Conservation (phyloP, 1,140 invertebrate genomes). For the Kradibia gibbosae region DNA sequence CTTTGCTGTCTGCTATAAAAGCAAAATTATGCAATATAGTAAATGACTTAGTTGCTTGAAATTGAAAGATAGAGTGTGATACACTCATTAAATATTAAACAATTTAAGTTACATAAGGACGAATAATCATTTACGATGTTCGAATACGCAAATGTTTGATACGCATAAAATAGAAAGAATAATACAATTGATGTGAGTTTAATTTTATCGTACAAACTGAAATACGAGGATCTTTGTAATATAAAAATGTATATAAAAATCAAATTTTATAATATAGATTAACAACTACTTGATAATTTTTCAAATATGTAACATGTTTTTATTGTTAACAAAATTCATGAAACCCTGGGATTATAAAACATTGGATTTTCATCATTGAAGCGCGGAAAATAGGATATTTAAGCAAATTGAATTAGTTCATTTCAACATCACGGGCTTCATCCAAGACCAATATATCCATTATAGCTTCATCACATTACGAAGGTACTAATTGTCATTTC, state of each 20-base stretch:
- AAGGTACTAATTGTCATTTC: constrained; percentile 11
- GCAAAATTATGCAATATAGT: constrained; percentile 29
- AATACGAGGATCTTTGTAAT: too few relatives aligned
- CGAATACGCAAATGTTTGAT: neutral
- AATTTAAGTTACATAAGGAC: constrained; percentile 25
- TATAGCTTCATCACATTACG: neutral
- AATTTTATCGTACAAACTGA: neutral
- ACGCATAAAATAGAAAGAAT: neutral
- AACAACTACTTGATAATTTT: too few relatives aligned
- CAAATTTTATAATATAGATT: too few relatives aligned
- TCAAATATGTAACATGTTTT: too few relatives aligned
- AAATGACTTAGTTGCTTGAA: neutral
- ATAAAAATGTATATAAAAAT: too few relatives aligned
- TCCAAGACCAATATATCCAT: neutral
- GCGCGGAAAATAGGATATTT: neutral
- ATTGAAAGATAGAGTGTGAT: constrained; percentile 30
- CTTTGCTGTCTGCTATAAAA: neutral
- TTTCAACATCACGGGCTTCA: neutral
- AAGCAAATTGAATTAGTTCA: neutral
- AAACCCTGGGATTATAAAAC: neutral
- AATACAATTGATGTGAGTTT: neutral
- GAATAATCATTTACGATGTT: neutral
- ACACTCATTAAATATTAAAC: neutral
- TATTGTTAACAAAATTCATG: too few relatives aligned
- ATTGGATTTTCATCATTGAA: neutral